phyloP scores from a whole-genome alignment of 2,888 invertebrate species.

The Pollenia angustigena region DNA sequence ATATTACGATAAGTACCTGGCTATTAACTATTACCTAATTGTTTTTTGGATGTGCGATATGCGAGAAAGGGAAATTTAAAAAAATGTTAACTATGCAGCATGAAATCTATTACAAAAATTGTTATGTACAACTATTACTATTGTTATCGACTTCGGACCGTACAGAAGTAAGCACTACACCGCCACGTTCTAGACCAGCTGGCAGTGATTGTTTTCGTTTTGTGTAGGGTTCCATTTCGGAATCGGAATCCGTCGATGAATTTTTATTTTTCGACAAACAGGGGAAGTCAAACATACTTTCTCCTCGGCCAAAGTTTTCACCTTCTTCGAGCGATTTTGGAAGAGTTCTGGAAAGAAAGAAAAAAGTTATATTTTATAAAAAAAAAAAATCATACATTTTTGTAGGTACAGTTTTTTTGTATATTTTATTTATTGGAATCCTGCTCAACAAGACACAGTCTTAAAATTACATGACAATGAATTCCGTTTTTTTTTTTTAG shows the following conservation, averaged over 20 bases:
- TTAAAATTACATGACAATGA: too few species aligned
- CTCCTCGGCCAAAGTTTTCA: conserved; percentile 86
- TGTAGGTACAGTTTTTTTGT: too few species aligned
- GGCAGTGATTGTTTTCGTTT: conserved; percentile 81
- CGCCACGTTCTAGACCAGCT: conserved; percentile 73
- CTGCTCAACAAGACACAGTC: too few species aligned
- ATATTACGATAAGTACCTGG: too few species aligned
- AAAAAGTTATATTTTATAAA: background rate
- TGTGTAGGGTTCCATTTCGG: conserved; percentile 80
- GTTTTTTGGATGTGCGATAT: too few species aligned
- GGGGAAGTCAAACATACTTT: conserved; percentile 85
- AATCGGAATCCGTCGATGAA: conserved; percentile 77
- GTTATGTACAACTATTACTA: conserved; percentile 75
- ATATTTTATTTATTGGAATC: too few species aligned
- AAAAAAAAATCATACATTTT: too few species aligned
- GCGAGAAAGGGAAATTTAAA: too few species aligned
- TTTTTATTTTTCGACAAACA: conserved; percentile 79
- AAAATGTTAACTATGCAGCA: too few species aligned
- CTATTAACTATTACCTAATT: too few species aligned
- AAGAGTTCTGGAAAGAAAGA: conserved; percentile 82
- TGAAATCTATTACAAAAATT: conserved; percentile 8
- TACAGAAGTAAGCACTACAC: conserved; percentile 47
- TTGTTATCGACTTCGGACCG: conserved; percentile 76
- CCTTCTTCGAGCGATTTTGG: conserved; percentile 87
- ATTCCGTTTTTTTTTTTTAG: too few species aligned